A percentile compares a stretch with the other conserved stretches of the same genome.
Conservation (phyloP, 2,888 invertebrate species). For the Rhopalosiphum nymphaeae region DNA sequence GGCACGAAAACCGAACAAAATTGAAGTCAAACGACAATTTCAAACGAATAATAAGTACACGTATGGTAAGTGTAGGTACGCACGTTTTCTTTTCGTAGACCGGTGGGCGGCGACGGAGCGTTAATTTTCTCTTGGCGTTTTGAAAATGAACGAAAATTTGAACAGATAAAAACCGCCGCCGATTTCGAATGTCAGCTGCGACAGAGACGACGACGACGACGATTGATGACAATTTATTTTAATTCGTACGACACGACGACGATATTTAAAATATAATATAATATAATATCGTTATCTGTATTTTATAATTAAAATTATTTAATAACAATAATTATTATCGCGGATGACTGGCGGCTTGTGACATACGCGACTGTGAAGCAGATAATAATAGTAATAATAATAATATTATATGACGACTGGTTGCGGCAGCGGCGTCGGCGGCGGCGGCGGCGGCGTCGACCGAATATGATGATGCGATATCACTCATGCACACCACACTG, state of each 20-base stretch:
- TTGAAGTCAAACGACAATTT: background rate
- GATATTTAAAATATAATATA: background rate
- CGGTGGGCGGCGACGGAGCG: background rate
- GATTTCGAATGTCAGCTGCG: background rate
- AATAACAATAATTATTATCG: background rate
- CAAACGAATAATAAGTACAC: background rate
- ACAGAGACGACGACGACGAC: constrained; percentile 10
- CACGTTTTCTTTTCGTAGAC: background rate
- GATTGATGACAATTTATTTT: background rate
- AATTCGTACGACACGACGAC: background rate
- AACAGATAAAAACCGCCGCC: background rate
- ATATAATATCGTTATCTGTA: background rate
- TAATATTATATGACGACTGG: background rate
- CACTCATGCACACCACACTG: constrained; percentile 16
- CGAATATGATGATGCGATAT: constrained; percentile 1
- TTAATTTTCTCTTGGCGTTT: background rate
- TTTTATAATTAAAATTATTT: background rate
- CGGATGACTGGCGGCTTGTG: background rate
- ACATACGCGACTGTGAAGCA: background rate
- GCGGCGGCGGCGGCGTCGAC: background rate
- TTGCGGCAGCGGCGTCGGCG: constrained; percentile 3
- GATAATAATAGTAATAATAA: background rate
- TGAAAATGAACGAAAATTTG: background rate
- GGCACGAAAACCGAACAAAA: background rate
- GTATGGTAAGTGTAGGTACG: background rate